phyloP scores from a whole-genome alignment of 2,797 vertebrate species.

The Natrix natrix region DNA sequence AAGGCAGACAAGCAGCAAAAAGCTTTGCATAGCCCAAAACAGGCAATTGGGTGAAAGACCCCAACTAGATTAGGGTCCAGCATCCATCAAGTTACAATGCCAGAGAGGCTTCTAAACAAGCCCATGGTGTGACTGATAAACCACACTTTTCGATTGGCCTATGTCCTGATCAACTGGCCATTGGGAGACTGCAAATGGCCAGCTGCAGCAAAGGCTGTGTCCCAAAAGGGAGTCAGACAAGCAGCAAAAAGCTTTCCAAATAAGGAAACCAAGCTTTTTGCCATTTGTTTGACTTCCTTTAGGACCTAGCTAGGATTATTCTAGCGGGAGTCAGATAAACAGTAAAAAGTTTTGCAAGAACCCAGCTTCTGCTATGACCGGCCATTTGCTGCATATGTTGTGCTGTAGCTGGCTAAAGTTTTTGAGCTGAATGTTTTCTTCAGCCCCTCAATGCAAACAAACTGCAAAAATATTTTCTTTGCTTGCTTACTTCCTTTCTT shows the following conservation, averaged over 20 bases:
- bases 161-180: neutral
- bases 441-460: neutral
- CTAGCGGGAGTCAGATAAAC: neutral
- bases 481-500: neutral
- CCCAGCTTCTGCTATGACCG: neutral
- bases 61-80: neutral
- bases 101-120: neutral
- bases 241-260: neutral
- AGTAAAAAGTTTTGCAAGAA: neutral
- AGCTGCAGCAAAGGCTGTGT: neutral
- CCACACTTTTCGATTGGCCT: neutral
- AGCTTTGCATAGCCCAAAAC: neutral
- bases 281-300: neutral
- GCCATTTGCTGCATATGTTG: neutral
- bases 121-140: neutral
- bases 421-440: neutral
- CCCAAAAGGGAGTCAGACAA: neutral
- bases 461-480: neutral
- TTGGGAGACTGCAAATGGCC: neutral
- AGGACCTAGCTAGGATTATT: neutral
- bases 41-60: neutral
- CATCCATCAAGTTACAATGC: neutral
- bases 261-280: neutral
- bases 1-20: neutral
- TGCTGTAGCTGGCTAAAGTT: neutral